These are phyloP conservation scores for Alethe diademata DNA, from an alignment of 2,113 vertebrate genomes.

Conservation along the genomic window DNA sequence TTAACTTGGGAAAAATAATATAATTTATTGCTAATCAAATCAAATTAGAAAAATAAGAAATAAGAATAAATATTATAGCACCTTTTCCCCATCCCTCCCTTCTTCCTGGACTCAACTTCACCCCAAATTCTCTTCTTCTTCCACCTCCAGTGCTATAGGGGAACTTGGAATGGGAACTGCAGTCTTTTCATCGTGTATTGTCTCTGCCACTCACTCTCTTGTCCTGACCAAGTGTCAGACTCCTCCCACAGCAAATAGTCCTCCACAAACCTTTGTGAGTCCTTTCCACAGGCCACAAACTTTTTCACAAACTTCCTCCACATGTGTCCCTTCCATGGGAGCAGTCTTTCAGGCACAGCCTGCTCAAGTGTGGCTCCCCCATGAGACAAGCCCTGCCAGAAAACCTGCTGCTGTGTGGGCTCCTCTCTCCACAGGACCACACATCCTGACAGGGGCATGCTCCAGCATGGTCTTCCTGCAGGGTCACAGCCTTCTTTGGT, in stretches of 20 bases:
- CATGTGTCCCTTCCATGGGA: accelerated
- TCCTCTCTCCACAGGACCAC: background rate
- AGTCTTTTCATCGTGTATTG: accelerated
- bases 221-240: background rate
- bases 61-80: background rate
- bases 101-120: background rate
- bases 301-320: background rate
- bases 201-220: background rate
- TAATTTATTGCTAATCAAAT: background rate
- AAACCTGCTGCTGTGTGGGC: background rate
- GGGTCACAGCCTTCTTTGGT: background rate
- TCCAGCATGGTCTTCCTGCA: background rate
- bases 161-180: accelerated
- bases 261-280: background rate
- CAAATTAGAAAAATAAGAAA: background rate
- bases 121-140: background rate
- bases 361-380: accelerated
- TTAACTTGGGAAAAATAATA: background rate
- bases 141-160: accelerated
- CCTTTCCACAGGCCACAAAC: background rate
- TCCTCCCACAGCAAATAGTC: background rate
- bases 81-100: accelerated
- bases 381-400: background rate
- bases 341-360: background rate
- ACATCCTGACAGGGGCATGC: background rate